Evolutionary conservation across 92 coral and sea anemone species (phyloP), one percentile per base, ranked within the genome.

Genomic region (Epizoanthus illoricatus): DNA sequence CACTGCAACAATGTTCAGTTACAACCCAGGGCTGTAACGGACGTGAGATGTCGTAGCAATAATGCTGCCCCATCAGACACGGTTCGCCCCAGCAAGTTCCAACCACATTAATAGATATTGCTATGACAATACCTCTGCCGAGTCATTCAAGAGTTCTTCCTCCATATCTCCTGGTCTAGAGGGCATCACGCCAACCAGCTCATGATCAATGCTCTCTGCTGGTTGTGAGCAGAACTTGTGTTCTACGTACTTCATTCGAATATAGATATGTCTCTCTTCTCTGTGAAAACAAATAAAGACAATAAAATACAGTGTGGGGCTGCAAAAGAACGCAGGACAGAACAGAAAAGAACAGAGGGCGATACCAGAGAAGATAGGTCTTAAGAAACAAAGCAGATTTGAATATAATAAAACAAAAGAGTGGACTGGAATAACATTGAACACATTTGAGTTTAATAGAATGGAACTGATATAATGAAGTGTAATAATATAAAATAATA

Each of bases 121-220:
- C 20, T 47, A 17, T 17, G 3, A 18, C 55, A 28, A 2, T 86
- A 96, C 97, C 97, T 96, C 99, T 75, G 89, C 91, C 43, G 98
- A 91, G 61, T 94, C 90, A 66, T 93, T 92, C 49, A 96, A 82
- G 33, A 96, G 85, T 36, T 96, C 97, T 83, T 93, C 98, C 74
- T 93, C 99, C 67, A 88, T 92, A 73, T 92, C 97, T 56, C 95
- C 99, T 62, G 92, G 87, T 73, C 91, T 87, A 64, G 83, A 84
- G 81, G 85, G 84, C 94, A 90, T 79, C 69, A 89, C 91, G 49
- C 69, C 69, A 40, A 83, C 89, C 13, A 94, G 43, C 56, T 96
- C 99, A 7, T 86, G 84, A 65, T 95, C 98, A 5, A 92, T 81
- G 40, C 79, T 86, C 54, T 89, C 96, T 41, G 84, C 89, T 15